Conservation (phyloP, 30 jellyfish, hydroid and myxozoan species). For the Hydractinia symbiolongicarpus region DNA sequence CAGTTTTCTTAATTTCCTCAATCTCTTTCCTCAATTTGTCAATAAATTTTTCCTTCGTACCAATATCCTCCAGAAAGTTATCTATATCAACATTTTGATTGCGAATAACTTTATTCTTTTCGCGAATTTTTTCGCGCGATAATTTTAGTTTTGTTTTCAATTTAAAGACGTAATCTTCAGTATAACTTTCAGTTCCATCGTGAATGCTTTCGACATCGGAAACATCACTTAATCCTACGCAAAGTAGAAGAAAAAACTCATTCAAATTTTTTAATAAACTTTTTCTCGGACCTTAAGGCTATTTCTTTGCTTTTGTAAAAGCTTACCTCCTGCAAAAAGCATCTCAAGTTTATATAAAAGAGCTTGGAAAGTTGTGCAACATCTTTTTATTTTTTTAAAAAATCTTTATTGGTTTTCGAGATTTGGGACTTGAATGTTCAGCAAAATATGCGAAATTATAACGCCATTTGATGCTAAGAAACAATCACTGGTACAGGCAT, state of each 20-base stretch:
- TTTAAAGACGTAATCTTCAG: conserved; percentile 12
- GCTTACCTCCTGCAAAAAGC: no score
- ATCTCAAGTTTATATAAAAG: no score
- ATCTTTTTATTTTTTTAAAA: no score
- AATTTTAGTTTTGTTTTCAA: conserved; percentile 24
- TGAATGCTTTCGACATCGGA: conserved; percentile 18
- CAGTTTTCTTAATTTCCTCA: background rate
- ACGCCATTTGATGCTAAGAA: no score
- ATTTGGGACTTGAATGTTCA: no score
- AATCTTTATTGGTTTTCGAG: no score
- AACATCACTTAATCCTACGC: conserved; percentile 21
- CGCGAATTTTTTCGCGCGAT: conserved; percentile 19
- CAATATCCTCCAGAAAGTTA: conserved; percentile 25
- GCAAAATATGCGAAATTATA: no score
- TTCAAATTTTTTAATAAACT: no score
- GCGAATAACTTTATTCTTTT: conserved; percentile 17
- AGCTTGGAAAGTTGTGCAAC: no score
- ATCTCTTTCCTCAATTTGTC: background rate
- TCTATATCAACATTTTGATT: conserved; percentile 33
- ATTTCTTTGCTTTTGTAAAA: no score
- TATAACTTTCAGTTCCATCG: background rate
- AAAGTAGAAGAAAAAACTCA: background rate
- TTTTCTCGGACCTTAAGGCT: no score
- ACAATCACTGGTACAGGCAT: no score
- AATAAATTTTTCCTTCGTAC: background rate